A percentile compares a stretch with the other conserved stretches of the same genome.
phyloP scores from a whole-genome alignment of 2,888 invertebrate genomes.

The Protophormia terraenovae region DNA sequence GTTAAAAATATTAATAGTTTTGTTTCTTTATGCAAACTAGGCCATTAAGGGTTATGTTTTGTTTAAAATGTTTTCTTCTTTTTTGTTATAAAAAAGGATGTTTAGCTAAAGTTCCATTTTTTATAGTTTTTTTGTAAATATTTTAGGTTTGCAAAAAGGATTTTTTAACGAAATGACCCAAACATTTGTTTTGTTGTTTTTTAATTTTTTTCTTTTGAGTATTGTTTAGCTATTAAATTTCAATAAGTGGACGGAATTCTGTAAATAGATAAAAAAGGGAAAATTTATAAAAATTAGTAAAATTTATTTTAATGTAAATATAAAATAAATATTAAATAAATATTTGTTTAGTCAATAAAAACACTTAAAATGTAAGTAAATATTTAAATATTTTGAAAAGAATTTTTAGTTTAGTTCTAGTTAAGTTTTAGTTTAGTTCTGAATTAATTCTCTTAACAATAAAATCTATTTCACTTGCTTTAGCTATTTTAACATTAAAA shows the following conservation, averaged over 20 bases:
- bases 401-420: background rate
- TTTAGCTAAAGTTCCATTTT: conserved; percentile 56
- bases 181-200: conserved; percentile 36
- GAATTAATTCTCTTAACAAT: too few relatives aligned
- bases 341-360: background rate
- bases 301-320: background rate
- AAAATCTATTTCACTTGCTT: too few relatives aligned
- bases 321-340: background rate
- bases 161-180: conserved; percentile 22
- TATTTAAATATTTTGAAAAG: background rate
- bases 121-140: conserved; percentile 2
- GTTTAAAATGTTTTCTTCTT: conserved; percentile 11
- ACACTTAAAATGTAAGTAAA: background rate
- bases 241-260: conserved; percentile 67
- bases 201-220: too few relatives aligned
- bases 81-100: background rate
- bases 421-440: too few relatives aligned
- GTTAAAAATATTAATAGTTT: conserved; percentile 54
- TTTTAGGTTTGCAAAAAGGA: background rate
- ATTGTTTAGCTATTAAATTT: conserved; percentile 58
- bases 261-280: conserved; percentile 36
- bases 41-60: conserved; percentile 49
- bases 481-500: too few relatives aligned
- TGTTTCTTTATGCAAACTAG: conserved; percentile 51
- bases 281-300: background rate